Base-by-base conservation (phyloP, 2,113 vertebrate genomes). In the Engraulis encrasicolus region DNA sequence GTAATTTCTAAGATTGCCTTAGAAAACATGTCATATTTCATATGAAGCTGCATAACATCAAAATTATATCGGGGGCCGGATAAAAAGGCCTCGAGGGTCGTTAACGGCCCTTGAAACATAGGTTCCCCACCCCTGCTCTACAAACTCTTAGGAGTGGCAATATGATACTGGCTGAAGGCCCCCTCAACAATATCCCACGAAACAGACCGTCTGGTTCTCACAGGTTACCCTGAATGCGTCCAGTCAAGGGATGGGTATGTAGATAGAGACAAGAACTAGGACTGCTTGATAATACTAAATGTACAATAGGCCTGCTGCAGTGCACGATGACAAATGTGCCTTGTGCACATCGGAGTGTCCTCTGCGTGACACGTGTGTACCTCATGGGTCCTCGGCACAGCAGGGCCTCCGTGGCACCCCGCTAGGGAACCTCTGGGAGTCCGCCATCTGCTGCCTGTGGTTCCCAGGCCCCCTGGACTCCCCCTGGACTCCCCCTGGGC, bases 401-500 rank as follows among this genome's bases (percentile, higher is more conserved):
- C 89, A 58, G 93, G 94, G 87, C 81, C 84, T 89, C 88, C 48
- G 85, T 81, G 89, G 89, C 90, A 91, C 92, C 94, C 94, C 78
- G 84, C 91, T 93, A 91, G 87, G 92, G 89, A n/a, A 78, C 88
- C 88, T 92, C 90, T 95, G 92, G 92, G 94, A 95, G 91, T 84
- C 27, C 79, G 90, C 87, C 94, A 94, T 93, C 92, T 95, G 94
- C 79, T 82, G 78, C 40, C 4, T 85, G 86, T 83, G 84, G 49
- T 2, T 85, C 48, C 54, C 85, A 88, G 87, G 77, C 81, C 71
- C 77, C 78, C 85, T 36, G 23, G 81, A 54, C 78, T 45, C 81
- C 71, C 77, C 78, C 85, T 36, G 23, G 81, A 54, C 78, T 45
- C 48, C 61, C 58, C 74, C 12, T 71, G 52, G 48, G 50, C 27